phyloP scores from a whole-genome alignment of 2,888 invertebrate species.

The Nomada fabriciana region DNA sequence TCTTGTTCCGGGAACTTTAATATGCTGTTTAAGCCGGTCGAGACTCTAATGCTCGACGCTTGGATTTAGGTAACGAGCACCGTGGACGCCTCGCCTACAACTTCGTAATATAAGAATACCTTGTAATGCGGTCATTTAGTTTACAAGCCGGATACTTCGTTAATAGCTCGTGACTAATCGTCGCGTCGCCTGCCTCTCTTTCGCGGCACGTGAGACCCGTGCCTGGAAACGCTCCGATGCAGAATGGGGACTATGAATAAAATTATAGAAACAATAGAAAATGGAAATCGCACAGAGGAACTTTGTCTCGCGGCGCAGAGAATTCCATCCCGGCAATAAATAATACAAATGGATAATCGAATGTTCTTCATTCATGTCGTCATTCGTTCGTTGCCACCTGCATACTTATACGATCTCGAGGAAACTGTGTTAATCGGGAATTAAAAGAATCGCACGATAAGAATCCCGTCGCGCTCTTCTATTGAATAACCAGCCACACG shows the following conservation, averaged over 20 bases:
- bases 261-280: too few relatives aligned
- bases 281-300: too few relatives aligned
- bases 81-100: conserved; percentile 37
- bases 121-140: conserved; percentile 59
- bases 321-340: too few relatives aligned
- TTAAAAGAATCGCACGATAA: too few relatives aligned
- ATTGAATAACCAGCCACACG: too few relatives aligned
- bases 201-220: conserved; percentile 29
- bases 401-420: too few relatives aligned
- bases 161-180: conserved; percentile 62
- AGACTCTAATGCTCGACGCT: conserved; percentile 63
- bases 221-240: not conserved
- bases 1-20: conserved; percentile 82
- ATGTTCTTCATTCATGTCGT: too few relatives aligned
- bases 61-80: conserved; percentile 66
- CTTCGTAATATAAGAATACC: conserved; percentile 62
- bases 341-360: too few relatives aligned
- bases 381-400: too few relatives aligned
- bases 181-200: conserved; percentile 34
- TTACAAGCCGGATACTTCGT: conserved; percentile 54
- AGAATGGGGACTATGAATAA: not conserved
- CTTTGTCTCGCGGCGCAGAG: too few relatives aligned
- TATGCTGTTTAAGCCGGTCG: conserved; percentile 77
- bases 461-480: too few relatives aligned
- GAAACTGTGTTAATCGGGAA: too few relatives aligned